Percentiles rank a stretch among this genome's conserved stretches.
These are phyloP conservation scores for Portunus trituberculatus DNA, from an alignment of 1,140 invertebrate genomes.

Conservation along the genomic window DNA sequence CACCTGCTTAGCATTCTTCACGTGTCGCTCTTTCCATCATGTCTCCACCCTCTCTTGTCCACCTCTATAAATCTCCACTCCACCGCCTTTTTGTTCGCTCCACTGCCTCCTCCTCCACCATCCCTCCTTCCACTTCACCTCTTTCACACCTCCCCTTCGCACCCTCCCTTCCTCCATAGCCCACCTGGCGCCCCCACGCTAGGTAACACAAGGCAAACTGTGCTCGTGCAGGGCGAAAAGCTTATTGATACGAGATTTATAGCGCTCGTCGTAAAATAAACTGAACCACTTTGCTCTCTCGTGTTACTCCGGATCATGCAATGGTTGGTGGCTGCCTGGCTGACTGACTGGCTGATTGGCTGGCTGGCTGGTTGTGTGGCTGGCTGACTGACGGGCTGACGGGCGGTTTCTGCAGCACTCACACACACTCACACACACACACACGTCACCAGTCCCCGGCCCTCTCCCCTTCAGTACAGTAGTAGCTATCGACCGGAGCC, in stretches of 20 bases:
- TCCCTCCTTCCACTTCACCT: not conserved
- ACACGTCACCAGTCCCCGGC: not conserved
- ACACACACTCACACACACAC: slow-evolving; percentile 8
- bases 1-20: slow-evolving; percentile 7
- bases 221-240: not conserved
- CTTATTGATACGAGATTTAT: not conserved
- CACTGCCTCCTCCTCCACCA: slow-evolving; percentile 22
- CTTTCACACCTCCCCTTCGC: not conserved
- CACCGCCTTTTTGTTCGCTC: slow-evolving; percentile 9
- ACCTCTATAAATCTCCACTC: not conserved
- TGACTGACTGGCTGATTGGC: too few species aligned
- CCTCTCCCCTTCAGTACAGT: not conserved
- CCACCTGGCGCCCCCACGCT: not conserved
- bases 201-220: slow-evolving; percentile 7
- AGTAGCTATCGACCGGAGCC: not conserved
- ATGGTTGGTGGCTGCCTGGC: not conserved
- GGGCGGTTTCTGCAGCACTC: not conserved
- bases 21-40: not conserved
- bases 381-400: not conserved
- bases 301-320: not conserved
- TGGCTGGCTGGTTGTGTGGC: too few species aligned
- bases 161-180: not conserved
- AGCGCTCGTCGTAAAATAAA: not conserved
- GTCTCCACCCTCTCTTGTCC: slow-evolving; percentile 5
- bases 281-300: not conserved